Evolutionary conservation across 1,140 invertebrate species (phyloP), one percentile per base, ranked within the genome.

Genomic region (Drosophila orena): DNA sequence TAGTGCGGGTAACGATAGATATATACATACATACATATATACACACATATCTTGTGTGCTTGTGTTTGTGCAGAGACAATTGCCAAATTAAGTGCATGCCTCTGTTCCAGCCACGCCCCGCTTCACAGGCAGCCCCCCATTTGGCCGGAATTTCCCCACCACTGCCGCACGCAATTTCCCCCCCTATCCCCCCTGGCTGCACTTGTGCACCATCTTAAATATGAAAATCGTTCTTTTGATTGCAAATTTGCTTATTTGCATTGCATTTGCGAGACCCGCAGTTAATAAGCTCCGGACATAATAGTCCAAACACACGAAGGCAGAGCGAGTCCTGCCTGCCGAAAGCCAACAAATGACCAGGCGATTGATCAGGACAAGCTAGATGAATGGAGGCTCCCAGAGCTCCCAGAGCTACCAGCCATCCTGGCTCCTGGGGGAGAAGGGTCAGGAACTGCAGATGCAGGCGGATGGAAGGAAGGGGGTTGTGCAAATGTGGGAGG

Each of bases 21-120:
- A 42, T 34, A 61, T 11, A 17, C 15, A 77, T 17, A 58, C 40
- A 57, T 34, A 10, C 15, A 56, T 24, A 56, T 61, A 20, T 4
- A 11, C 17, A 43, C 11, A 62, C 42, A 14, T 43, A 59, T 59
- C 17, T 43, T 54, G 42, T 58, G 30, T 4, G 24, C 4, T 24
- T 58, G 30, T 60, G 34, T 73, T 20, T 46, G 42, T 55, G 30
- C 46, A 40, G 64, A 86, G 83, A 86, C 83, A 86, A 88, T 88
- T 86, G 79, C 83, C 83, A 86, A 86, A 86, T 86, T 88, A 86
- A 86, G 83, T 86, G 83, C 83, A 86, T 88, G 79, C 74, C 75
- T 42, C 52, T 55, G 30, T 47, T 37, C 60, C 52, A 46, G 40
- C 60, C 54, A 52, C 68, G 46, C 44, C 38, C 52, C 27, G 53